A percentile compares a stretch with the other conserved stretches of the same genome.
Evolutionary conservation across 1,140 invertebrate species (phyloP).

Genomic region (Ceratina calcarata): DNA sequence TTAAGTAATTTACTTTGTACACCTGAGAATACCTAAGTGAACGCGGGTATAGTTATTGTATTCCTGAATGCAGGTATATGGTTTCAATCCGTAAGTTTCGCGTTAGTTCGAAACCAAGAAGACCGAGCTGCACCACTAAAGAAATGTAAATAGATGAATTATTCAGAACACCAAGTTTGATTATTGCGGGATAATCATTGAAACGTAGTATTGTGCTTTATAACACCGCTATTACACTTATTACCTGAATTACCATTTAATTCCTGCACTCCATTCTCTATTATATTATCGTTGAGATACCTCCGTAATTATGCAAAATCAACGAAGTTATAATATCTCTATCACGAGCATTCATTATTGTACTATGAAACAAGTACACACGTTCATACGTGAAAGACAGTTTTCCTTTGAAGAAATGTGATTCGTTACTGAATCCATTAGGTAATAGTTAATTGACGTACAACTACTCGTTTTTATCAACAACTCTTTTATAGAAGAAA

Average conservation of each 20-base stretch:
- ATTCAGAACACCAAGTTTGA: slow-evolving; percentile 24
- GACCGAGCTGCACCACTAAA: background rate
- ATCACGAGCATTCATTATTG: background rate
- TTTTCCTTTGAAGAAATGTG: too few relatives aligned
- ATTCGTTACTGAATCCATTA: too few relatives aligned
- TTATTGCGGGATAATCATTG: slow-evolving; percentile 20
- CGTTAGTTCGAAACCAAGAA: slow-evolving; percentile 2
- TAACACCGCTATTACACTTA: background rate
- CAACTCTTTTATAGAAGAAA: too few relatives aligned
- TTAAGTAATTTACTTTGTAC: background rate
- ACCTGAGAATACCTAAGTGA: background rate
- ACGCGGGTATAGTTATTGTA: slow-evolving; percentile 17
- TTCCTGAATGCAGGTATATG: background rate
- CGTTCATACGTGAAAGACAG: too few relatives aligned
- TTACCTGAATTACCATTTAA: background rate
- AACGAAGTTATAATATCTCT: background rate
- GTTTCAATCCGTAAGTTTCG: slow-evolving; percentile 38
- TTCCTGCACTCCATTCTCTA: background rate
- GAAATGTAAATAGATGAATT: slow-evolving; percentile 34
- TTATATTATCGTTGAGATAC: background rate
- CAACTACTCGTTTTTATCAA: too few relatives aligned
- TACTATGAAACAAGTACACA: too few relatives aligned
- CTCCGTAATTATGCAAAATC: background rate
- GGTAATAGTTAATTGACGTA: too few relatives aligned
- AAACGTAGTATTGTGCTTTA: background rate